phyloP scores from a whole-genome alignment of 2,797 vertebrate species.

The Diceros bicornis region DNA sequence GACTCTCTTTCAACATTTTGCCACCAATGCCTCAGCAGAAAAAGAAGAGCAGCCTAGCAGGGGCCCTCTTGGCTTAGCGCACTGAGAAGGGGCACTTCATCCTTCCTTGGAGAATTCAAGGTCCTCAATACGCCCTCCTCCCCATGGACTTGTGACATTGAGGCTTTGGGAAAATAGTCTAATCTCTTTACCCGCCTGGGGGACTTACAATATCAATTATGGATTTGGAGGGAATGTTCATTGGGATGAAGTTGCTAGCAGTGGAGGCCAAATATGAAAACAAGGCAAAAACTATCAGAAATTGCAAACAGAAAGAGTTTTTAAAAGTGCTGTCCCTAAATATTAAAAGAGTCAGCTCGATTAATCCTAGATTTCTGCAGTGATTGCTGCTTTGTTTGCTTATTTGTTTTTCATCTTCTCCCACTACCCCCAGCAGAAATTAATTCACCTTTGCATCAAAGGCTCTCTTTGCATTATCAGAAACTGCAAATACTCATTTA shows the following conservation, averaged over 20 bases:
- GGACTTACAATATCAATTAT: background rate
- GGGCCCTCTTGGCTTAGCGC: too few relatives aligned
- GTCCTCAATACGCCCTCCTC: background rate
- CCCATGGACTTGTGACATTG: background rate
- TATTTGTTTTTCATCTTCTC: slow-evolving; percentile 74
- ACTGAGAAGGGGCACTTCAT: background rate
- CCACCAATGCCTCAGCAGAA: background rate
- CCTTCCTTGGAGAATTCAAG: background rate
- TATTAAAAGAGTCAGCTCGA: slow-evolving; percentile 49
- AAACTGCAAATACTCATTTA: slow-evolving; percentile 73
- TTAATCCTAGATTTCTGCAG: slow-evolving; percentile 38
- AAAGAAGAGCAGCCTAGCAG: background rate
- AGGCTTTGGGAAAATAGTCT: background rate
- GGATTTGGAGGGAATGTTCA: background rate
- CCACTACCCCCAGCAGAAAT: slow-evolving; percentile 41
- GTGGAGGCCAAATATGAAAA: background rate
- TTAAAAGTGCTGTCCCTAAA: background rate
- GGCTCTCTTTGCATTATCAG: slow-evolving; percentile 67
- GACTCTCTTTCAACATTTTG: background rate
- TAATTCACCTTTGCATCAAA: slow-evolving; percentile 64
- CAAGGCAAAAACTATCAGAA: slow-evolving; percentile 31
- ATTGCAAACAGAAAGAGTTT: slow-evolving; percentile 21
- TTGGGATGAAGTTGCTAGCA: background rate
- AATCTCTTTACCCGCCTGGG: background rate
- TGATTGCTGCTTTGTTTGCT: slow-evolving; percentile 67